Percentiles rank a stretch among this genome's conserved stretches.
phyloP scores from a whole-genome alignment of 2,113 vertebrate species.

The Glaucomys volans region DNA sequence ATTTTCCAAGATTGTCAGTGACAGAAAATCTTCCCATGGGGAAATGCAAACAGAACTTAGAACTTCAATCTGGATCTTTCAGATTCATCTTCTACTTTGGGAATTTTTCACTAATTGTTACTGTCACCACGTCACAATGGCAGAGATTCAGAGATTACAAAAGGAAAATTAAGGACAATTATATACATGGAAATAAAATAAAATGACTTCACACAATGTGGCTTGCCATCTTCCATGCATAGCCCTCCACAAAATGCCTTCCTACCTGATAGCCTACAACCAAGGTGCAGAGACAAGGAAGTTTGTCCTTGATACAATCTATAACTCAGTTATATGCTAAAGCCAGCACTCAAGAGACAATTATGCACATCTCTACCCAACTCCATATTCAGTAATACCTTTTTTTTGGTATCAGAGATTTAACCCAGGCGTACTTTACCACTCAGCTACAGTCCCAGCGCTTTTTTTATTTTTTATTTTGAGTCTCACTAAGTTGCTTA shows the following conservation, averaged over 20 bases:
- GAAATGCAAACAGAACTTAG: not conserved
- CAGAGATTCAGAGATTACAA: not conserved
- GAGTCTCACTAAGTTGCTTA: too few species aligned
- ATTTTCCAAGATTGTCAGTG: slow-evolving; percentile 16
- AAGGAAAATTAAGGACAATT: slow-evolving; percentile 19
- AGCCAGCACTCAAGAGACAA: not conserved
- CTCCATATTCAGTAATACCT: not conserved
- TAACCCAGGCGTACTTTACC: too few species aligned
- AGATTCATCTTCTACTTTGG: not conserved
- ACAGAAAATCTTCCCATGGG: not conserved
- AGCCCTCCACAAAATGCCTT: not conserved
- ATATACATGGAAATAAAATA: slow-evolving; percentile 14
- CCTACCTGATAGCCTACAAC: not conserved
- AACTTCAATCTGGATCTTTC: not conserved
- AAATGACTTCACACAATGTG: not conserved
- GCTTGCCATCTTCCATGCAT: not conserved
- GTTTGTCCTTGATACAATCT: not conserved
- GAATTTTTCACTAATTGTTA: slow-evolving; percentile 3
- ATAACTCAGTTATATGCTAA: not conserved
- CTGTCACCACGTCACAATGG: not conserved
- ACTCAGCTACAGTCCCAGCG: too few species aligned
- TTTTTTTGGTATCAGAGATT: too few species aligned
- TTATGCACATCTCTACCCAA: not conserved
- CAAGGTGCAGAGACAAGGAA: not conserved
- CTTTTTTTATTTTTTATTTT: too few species aligned